phyloP scores from a whole-genome alignment of 2,113 vertebrate genomes.

The Rynchops niger region DNA sequence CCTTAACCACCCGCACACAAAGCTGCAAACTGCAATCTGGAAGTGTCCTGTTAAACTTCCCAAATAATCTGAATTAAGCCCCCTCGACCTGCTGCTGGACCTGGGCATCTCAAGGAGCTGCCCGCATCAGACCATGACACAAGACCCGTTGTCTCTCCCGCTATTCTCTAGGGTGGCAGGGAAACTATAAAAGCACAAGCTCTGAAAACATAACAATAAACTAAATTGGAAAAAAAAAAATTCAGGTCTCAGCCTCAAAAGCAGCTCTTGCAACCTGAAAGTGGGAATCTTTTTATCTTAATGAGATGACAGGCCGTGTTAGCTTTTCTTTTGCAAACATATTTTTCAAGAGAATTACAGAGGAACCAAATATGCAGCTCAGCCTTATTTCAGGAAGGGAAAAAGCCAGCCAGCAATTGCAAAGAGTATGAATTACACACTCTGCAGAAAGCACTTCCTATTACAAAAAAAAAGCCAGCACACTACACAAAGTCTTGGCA shows the following conservation, averaged over 20 bases:
- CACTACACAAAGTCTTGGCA: background rate
- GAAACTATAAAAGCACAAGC: background rate
- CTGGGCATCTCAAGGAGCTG: background rate
- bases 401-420: background rate
- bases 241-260: background rate
- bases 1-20: rapidly evolving
- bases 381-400: background rate
- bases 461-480: background rate
- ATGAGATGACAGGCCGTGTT: rapidly evolving
- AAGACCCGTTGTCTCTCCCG: background rate
- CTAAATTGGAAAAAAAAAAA: rapidly evolving
- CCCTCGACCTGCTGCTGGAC: background rate
- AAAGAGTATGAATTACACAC: background rate
- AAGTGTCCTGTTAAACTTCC: background rate
- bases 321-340: background rate
- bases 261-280: background rate
- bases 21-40: background rate
- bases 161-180: background rate
- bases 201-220: background rate
- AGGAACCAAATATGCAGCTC: background rate
- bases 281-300: background rate
- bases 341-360: background rate
- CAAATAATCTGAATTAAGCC: background rate
- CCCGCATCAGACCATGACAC: rapidly evolving
- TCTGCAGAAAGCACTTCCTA: slow-evolving; percentile 53